Base-by-base conservation (phyloP, 2,888 invertebrate species). In the Aspidiotus rigidus region DNA sequence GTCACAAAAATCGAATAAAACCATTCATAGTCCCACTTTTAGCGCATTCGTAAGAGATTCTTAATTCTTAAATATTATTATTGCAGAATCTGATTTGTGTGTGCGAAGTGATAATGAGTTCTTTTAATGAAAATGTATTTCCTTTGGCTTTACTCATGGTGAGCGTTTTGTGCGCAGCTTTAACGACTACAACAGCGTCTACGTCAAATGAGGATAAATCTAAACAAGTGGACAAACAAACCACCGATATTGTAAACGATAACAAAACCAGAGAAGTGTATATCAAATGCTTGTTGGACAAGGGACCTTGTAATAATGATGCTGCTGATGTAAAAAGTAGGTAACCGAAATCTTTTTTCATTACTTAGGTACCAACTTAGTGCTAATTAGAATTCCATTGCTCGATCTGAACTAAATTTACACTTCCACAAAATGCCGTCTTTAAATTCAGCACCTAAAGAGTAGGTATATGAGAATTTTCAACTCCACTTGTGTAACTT, bases 211-310 rank as follows among this genome's bases (percentile, higher is more conserved):
- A 72, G 64, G 69, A 71, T 7, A 61, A 62, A 15, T 64, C 70
- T 41, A 71, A 70, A 56, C 69, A 64, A 10, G 69, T 67, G 2
- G 53, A 71, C 9, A 81, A 81, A 72, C 77, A 81, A 2, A 79
- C 81, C 56, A 80, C 80, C 0, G 81, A 80, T 56, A 74, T 82
- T 28, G 72, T 82, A 10, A 80, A 75, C 72, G 81, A 81, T 74
- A 81, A 81, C 6, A 81, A 80, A 0, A 75, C 80, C 17, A 81
- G 81, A 2, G 80, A 82, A 41, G 71, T 70, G n/a, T 73, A 73
- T 63, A 55, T 71, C 7, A 70, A 70, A 13, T 72, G 73, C 54
- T 69, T 73, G 56, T 28, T 73, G 42, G 73, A 72, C 9, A 70
- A 71, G 2, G 72, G 72, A 13, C 71, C 73, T 1, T 73, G 73